These are phyloP conservation scores for Callopanchax toddi DNA, from an alignment of 2,113 vertebrate genomes.

Conservation along the genomic window DNA sequence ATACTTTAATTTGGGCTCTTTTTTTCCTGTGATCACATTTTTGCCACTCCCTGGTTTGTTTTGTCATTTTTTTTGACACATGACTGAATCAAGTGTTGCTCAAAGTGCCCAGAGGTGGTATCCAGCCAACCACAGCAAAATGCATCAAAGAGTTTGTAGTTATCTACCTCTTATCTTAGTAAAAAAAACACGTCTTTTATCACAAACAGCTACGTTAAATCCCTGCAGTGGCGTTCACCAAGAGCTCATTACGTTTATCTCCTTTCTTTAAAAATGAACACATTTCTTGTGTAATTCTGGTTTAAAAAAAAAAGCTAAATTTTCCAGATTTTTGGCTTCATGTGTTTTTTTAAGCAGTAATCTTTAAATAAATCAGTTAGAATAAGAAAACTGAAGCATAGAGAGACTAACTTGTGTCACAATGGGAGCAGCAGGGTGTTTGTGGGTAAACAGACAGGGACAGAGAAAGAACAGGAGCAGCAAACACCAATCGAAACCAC, in stretches of 20 bases:
- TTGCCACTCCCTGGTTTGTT: constrained; percentile 41
- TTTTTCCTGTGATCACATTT: constrained; percentile 6
- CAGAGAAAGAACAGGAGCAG: constrained; percentile 49
- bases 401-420: constrained; percentile 1
- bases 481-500: constrained; percentile 48
- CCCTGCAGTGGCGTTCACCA: neutral
- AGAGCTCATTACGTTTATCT: constrained; percentile 7
- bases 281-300: no score
- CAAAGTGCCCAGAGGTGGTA: constrained; percentile 20
- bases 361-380: neutral
- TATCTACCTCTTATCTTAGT: constrained; percentile 32
- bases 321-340: no score
- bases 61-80: constrained; percentile 42
- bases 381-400: neutral
- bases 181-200: constrained; percentile 25
- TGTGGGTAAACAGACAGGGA: constrained; percentile 59
- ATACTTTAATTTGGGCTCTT: neutral
- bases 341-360: no score
- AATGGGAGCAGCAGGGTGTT: constrained; percentile 23
- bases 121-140: constrained; percentile 44
- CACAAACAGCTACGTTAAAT: constrained; percentile 9
- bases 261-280: neutral
- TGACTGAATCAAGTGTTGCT: constrained; percentile 31
- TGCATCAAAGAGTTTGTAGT: constrained; percentile 10
- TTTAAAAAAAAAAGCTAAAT: no score